Percentiles rank a stretch among this genome's conserved stretches.
Evolutionary conservation across 2,113 vertebrate genomes (phyloP).

Genomic region (Triplophysa siluroides): DNA sequence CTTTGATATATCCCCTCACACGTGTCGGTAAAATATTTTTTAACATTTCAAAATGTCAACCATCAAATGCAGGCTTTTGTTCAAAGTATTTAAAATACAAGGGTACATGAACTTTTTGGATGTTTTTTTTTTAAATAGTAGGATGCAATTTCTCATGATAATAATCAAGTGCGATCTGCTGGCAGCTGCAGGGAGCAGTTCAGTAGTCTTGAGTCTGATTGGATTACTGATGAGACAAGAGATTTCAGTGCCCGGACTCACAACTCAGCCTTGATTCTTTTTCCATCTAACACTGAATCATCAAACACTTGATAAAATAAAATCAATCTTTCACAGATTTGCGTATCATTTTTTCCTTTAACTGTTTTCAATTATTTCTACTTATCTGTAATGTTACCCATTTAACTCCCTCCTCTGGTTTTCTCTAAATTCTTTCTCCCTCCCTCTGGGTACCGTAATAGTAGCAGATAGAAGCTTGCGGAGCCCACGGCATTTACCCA

Average conservation of each 20-base stretch:
- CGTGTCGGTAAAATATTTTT: no score
- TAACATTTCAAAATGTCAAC: no score
- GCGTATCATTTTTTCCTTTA: neutral
- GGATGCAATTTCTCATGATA: conserved; percentile 5
- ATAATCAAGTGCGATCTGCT: conserved; percentile 25
- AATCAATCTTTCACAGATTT: conserved; percentile 35
- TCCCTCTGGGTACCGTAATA: conserved; percentile 36
- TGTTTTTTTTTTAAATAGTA: no score
- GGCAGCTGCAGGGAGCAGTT: conserved; percentile 19
- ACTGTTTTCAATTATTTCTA: neutral
- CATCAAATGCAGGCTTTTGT: no score
- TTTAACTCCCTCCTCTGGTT: conserved; percentile 7
- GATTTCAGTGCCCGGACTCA: neutral
- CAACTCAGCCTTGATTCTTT: conserved; percentile 15
- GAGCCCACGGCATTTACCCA: conserved; percentile 46
- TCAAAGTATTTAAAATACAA: no score
- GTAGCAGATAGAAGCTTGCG: conserved; percentile 25
- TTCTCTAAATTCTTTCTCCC: neutral
- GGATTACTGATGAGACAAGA: conserved; percentile 19
- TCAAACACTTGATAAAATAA: conserved; percentile 19
- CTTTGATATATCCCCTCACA: no score
- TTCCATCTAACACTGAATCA: conserved; percentile 12
- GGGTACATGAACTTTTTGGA: no score
- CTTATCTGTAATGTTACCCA: conserved; percentile 12
- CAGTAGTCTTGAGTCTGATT: conserved; percentile 20